Evolutionary conservation across 2,113 vertebrate species (phyloP).

Genomic region (Zingel zingel): DNA sequence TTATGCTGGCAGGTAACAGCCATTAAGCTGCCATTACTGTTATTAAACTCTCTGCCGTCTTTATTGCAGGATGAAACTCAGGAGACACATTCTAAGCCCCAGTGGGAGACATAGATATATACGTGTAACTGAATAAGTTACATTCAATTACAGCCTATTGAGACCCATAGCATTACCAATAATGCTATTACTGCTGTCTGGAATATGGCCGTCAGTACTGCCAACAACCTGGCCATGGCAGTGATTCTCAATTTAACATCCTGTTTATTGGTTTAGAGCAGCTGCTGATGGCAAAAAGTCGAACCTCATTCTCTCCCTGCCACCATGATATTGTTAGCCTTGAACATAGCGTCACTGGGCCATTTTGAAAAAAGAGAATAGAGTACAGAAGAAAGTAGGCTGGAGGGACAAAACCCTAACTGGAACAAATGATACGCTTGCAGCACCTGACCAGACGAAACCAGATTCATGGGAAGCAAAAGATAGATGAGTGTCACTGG

Average conservation of each 20-base stretch:
- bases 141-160: conserved; percentile 74
- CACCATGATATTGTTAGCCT: conserved; percentile 53
- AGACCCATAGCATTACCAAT: conserved; percentile 58
- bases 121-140: conserved; percentile 69
- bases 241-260: conserved; percentile 63
- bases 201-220: conserved; percentile 57
- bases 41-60: conserved; percentile 56
- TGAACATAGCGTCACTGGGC: conserved; percentile 43
- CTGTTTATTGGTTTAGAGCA: conserved; percentile 67
- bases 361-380: conserved; percentile 38
- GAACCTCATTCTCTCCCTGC: conserved; percentile 43
- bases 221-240: conserved; percentile 58
- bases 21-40: conserved; percentile 60
- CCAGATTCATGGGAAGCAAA: conserved; percentile 53
- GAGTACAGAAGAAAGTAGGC: conserved; percentile 19
- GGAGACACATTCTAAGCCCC: conserved; percentile 49
- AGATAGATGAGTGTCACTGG: conserved; percentile 61
- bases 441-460: conserved; percentile 50
- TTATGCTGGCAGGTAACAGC: conserved; percentile 52
- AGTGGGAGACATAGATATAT: conserved; percentile 60
- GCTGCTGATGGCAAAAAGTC: conserved; percentile 56
- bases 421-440: conserved; percentile 59
- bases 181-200: conserved; percentile 66
- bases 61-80: conserved; percentile 52
- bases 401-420: conserved; percentile 39